These are phyloP conservation scores for Epinephelus malabaricus DNA, from an alignment of 2,797 vertebrate genomes.

Conservation along the genomic window DNA sequence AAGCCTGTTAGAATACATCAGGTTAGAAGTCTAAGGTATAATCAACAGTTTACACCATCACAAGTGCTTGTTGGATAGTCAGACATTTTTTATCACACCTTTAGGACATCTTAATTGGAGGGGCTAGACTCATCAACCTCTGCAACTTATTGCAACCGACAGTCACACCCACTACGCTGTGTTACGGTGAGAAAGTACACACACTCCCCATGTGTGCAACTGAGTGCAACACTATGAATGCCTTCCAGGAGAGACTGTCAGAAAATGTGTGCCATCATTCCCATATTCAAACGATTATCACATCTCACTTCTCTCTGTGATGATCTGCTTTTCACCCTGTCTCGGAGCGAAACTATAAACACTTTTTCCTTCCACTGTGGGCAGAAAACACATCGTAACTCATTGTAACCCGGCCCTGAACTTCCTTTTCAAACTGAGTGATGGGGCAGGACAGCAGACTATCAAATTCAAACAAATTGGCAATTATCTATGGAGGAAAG, in stretches of 20 bases:
- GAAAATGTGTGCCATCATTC: neutral
- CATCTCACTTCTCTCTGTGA: neutral
- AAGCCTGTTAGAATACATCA: too few species aligned
- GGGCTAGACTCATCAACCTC: neutral
- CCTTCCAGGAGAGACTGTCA: neutral
- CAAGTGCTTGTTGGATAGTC: neutral
- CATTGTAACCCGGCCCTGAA: neutral
- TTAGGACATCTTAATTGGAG: neutral
- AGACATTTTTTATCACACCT: neutral
- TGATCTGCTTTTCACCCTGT: neutral
- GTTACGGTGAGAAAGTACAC: neutral
- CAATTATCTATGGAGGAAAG: neutral
- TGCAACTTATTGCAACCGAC: neutral
- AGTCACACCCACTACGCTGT: neutral
- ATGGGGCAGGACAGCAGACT: neutral
- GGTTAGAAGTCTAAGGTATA: too few species aligned
- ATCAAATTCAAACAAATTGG: neutral
- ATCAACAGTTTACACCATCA: neutral
- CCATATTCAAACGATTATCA: conserved; percentile 2
- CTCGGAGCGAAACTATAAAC: neutral
- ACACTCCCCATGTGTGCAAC: neutral
- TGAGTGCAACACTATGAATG: neutral
- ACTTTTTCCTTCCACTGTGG: neutral
- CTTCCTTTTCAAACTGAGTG: neutral
- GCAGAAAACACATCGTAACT: neutral